Evolutionary conservation across 2,888 invertebrate genomes (phyloP).

Genomic region (Standfussiana lucernea): DNA sequence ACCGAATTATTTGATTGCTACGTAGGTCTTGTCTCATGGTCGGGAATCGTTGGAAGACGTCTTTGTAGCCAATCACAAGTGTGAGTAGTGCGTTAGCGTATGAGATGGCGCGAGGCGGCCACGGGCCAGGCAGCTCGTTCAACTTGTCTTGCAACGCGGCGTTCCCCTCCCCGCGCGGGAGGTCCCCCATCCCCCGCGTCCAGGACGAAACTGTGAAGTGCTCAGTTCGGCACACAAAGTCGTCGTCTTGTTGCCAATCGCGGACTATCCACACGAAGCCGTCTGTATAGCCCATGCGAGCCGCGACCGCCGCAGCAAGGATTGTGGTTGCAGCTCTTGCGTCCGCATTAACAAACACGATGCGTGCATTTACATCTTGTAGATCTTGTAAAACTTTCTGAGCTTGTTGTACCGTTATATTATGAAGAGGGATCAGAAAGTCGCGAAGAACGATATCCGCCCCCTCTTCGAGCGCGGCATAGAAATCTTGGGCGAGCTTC

Average conservation of each 20-base stretch:
- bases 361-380: conserved; percentile 89
- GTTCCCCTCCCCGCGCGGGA: conserved; percentile 3
- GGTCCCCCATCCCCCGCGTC: conserved; percentile 50
- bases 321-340: conserved; percentile 92
- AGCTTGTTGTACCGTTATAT: neutral
- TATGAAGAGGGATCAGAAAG: neutral
- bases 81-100: conserved; percentile 67
- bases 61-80: conserved; percentile 41
- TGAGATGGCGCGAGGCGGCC: conserved; percentile 45
- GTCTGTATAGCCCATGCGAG: conserved; percentile 84
- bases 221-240: conserved; percentile 22
- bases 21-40: conserved; percentile 44
- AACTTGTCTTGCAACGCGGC: neutral
- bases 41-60: conserved; percentile 43
- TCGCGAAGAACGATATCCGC: neutral
- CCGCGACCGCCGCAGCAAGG: conserved; percentile 91
- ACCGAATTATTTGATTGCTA: conserved; percentile 31
- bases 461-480: conserved; percentile 3
- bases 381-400: conserved; percentile 52
- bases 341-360: conserved; percentile 95
- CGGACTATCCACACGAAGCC: conserved; percentile 77
- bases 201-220: conserved; percentile 69
- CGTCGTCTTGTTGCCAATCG: conserved; percentile 70
- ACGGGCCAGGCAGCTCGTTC: neutral
- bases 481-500: conserved; percentile 17